Base-by-base conservation (phyloP, 2,113 vertebrate species). In the Pogona vitticeps region DNA sequence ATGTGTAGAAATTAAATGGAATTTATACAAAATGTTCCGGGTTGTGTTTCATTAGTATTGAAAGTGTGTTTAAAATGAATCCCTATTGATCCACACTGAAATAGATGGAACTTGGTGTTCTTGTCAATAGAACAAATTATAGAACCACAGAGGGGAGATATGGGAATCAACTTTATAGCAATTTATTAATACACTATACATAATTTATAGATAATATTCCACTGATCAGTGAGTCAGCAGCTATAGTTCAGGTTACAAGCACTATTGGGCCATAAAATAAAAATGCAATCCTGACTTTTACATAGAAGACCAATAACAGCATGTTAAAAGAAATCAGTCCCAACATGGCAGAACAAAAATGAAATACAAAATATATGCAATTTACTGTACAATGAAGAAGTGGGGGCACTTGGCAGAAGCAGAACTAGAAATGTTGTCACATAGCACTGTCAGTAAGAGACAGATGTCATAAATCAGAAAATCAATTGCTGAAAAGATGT, bases 61-160 rank as follows among this genome's bases (percentile, higher is more conserved):
- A 72, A 84, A 59, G 86, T 31, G 0, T 81, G 3, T n/a, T 63
- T 63, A 89, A 82, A 77, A 63, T n/a, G 21, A 77, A 79, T 79
- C 26, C 33, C 65, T 71, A 40, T 63, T 80, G 56, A 80, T 80
- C 58, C 28, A 73, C 36, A 73, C 4, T 63, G 56, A 86, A 73
- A 80, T 80, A 23, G 70, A 80, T 80, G 23, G 4, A 58, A 72
- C 76, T 21, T 86, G 84, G 52, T 58, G 76, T 86, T 79, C 63
- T 28, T 12, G 46, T 81, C 67, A 86, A 63, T 86, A 38, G 38
- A 86, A 73, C 56, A 85, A 85, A 73, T 80, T 80, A 86, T 18
- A 23, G 26, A 80, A 56, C 13, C 52, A 33, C 2, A 18, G 67
- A 73, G 65, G 67, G 46, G 15, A 73, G 36, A 80, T 63, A 73